Base-by-base conservation (phyloP, 2,888 invertebrate species). In the Azorinus chamasolen region DNA sequence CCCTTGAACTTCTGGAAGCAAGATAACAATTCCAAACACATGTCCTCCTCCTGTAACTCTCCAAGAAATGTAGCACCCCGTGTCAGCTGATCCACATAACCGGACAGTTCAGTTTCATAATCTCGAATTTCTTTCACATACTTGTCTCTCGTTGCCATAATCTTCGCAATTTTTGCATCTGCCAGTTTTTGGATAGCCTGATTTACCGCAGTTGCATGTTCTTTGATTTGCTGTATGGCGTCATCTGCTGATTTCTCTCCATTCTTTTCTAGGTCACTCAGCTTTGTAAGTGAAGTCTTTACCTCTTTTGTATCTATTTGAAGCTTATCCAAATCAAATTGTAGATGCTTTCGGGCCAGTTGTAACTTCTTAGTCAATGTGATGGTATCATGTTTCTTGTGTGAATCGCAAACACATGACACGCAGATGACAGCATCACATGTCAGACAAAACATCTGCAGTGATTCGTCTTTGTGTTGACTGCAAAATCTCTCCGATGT, bases 381-480 rank as follows among this genome's bases (percentile, higher is more conserved):
- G 51, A 86, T 78, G 14, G 87, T 87, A 25, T 83, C 79, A 61
- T 90, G 90, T 37, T 80, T 81, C 58, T 81, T 87, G 72, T 90
- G 90, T 12, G 63, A 57, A 18, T 87, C 85, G 53, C 87, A 87
- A 8, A 85, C 84, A 74, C 90, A 90, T 5, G 80, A 81, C 25
- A 89, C 83, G 73, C 90, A 90, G 6, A 89, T 81, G 0, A 88
- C 78, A 12, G 64, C 62, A 57, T 86, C 79, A 58, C 89, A 89
- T 2, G 87, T 87, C n/a, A 66, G 59, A 58, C 90, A 89, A 72
- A 83, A 90, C 81, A 90, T 82, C 57, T 89, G 88, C 6, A 87
- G 65, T 4, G 79, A 20, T 61, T 90, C 88, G 24, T 88, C 86
- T 25, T 81, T 58, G 64, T 89, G 89, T 14, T 57, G 46, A 10